phyloP scores from a whole-genome alignment of 1,140 invertebrate genomes.

The Orchesella cincta region DNA sequence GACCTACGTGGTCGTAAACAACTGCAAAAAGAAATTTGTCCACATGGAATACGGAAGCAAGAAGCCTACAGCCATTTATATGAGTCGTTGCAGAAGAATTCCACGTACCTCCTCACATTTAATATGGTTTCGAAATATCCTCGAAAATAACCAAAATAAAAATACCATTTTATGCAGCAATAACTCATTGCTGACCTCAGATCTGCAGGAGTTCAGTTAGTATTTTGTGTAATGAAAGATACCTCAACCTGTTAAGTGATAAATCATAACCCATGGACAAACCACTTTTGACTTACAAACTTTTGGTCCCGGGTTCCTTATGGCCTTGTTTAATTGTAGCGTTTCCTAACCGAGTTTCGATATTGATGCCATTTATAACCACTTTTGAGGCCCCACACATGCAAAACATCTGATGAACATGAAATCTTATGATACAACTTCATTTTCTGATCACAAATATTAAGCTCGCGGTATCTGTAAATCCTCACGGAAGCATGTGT shows the following conservation, averaged over 20 bases:
- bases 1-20: constrained; percentile 8
- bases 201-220: background rate
- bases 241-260: no score
- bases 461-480: no score
- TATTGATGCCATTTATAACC: background rate
- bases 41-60: constrained; percentile 5
- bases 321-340: background rate
- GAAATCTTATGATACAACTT: background rate
- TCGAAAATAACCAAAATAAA: background rate
- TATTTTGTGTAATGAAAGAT: background rate
- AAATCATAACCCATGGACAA: no score
- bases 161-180: background rate
- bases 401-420: background rate
- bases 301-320: no score
- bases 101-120: background rate
- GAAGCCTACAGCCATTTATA: background rate
- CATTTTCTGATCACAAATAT: no score
- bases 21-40: constrained; percentile 10
- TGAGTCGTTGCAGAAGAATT: background rate
- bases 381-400: background rate
- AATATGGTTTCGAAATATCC: background rate
- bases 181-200: background rate
- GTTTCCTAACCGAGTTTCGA: background rate
- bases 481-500: no score
- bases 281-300: no score